These are phyloP conservation scores for Catostomus latipinnis DNA, from an alignment of 2,797 vertebrate species.

Conservation along the genomic window DNA sequence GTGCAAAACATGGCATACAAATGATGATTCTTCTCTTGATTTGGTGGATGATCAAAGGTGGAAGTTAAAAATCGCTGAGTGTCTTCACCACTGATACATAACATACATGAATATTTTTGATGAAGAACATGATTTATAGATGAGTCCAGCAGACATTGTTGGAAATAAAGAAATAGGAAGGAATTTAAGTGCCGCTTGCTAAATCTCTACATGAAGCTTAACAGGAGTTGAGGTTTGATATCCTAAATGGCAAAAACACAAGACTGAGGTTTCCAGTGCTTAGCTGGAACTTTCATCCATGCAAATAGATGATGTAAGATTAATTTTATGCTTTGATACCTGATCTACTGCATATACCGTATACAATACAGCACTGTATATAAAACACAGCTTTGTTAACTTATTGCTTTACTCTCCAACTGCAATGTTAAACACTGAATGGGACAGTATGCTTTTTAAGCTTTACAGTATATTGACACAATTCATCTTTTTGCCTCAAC, in stretches of 20 bases:
- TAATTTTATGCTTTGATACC: constrained; percentile 11
- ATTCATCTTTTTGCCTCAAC: constrained; percentile 1
- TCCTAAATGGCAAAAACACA: constrained; percentile 4
- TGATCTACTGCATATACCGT: constrained; percentile 36
- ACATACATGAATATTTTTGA: constrained; percentile 50
- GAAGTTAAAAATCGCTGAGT: constrained; percentile 47
- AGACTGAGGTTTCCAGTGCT: not conserved
- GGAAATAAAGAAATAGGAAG: not conserved
- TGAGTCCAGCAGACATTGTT: constrained; percentile 1
- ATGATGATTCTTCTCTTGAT: constrained; percentile 73
- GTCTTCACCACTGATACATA: constrained; percentile 46
- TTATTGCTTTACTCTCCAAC: constrained; percentile 59
- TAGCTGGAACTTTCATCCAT: constrained; percentile 8
- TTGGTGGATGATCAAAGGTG: constrained; percentile 41
- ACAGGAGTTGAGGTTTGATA: constrained; percentile 22
- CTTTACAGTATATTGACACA: not conserved
- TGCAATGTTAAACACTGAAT: not conserved
- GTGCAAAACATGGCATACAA: constrained; percentile 95
- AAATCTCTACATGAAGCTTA: constrained; percentile 10
- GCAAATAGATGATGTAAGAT: constrained; percentile 21
- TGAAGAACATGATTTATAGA: constrained; percentile 47
- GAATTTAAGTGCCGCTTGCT: not conserved
- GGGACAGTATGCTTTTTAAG: not conserved
- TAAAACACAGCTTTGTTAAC: constrained; percentile 33
- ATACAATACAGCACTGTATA: constrained; percentile 44